Evolutionary conservation across 2,113 vertebrate species (phyloP).

Genomic region (Brachirus orientalis): DNA sequence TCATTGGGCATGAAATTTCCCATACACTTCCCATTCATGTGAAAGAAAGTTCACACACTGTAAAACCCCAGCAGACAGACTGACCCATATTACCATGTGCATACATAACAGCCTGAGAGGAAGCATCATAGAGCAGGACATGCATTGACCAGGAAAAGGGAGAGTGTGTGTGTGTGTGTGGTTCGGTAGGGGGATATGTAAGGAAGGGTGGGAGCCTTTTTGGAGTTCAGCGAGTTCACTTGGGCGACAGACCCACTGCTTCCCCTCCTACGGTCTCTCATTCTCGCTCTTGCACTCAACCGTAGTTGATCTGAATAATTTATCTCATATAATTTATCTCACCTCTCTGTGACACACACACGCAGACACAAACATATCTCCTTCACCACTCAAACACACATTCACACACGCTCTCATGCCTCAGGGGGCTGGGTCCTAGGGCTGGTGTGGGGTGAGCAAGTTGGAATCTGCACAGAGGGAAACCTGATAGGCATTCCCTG

Average conservation of each 20-base stretch:
- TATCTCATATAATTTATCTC: constrained; percentile 76
- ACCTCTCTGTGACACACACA: constrained; percentile 41
- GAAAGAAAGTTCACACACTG: constrained; percentile 20
- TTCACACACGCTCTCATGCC: constrained; percentile 37
- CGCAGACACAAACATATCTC: constrained; percentile 19
- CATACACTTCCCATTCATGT: neutral
- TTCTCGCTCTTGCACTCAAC: constrained; percentile 32
- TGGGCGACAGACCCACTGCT: constrained; percentile 60
- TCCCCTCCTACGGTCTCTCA: constrained; percentile 44
- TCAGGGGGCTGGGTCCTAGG: constrained; percentile 51
- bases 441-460: constrained; percentile 65
- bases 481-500: constrained; percentile 77
- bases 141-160: constrained; percentile 47
- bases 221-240: constrained; percentile 70
- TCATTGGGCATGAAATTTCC: neutral
- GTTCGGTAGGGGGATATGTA: constrained; percentile 52
- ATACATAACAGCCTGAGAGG: constrained; percentile 56
- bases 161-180: constrained; percentile 15
- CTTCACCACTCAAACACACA: constrained; percentile 22
- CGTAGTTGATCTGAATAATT: constrained; percentile 70
- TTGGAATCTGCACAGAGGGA: constrained; percentile 76
- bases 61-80: constrained; percentile 23
- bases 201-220: constrained; percentile 22
- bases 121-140: constrained; percentile 60
- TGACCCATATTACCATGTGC: constrained; percentile 49